A percentile compares a stretch with the other conserved stretches of the same genome.
Conservation (phyloP, 1,140 invertebrate genomes). For the Coboldia fuscipes region DNA sequence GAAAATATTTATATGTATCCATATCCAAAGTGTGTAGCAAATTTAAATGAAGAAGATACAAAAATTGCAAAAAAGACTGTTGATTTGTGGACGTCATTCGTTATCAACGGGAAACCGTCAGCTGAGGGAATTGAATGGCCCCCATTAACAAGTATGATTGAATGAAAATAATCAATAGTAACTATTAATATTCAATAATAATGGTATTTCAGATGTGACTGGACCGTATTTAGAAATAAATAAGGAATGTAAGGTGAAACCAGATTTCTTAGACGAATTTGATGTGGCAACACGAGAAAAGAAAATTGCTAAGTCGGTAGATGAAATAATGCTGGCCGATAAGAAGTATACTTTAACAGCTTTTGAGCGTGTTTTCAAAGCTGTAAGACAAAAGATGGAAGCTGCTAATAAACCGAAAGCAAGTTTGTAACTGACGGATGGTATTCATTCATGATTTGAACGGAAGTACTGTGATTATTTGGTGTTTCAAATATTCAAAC, state of each 20-base stretch:
- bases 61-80: conserved; percentile 18
- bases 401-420: background rate
- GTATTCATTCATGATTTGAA: background rate
- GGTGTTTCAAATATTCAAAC: conserved; percentile 7
- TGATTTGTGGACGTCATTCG: conserved; percentile 20
- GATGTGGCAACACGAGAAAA: conserved; percentile 11
- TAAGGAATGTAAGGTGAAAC: conserved; percentile 10
- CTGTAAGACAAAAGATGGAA: background rate
- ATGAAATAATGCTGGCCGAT: no score
- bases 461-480: conserved; percentile 8
- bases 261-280: conserved; percentile 17
- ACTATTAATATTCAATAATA: no score
- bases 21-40: conserved; percentile 8
- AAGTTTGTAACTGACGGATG: background rate
- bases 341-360: conserved; percentile 16
- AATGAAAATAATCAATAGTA: no score
- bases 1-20: conserved; percentile 21
- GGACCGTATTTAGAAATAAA: conserved; percentile 16
- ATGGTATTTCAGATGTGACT: conserved; percentile 12
- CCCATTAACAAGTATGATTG: conserved; percentile 5
- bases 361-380: background rate
- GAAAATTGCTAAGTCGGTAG: conserved; percentile 11
- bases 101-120: conserved; percentile 11
- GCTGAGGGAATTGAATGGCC: conserved; percentile 1
- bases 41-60: conserved; percentile 12